Base-by-base conservation (phyloP, 2,113 vertebrate species). In the Pterocles gutturalis region DNA sequence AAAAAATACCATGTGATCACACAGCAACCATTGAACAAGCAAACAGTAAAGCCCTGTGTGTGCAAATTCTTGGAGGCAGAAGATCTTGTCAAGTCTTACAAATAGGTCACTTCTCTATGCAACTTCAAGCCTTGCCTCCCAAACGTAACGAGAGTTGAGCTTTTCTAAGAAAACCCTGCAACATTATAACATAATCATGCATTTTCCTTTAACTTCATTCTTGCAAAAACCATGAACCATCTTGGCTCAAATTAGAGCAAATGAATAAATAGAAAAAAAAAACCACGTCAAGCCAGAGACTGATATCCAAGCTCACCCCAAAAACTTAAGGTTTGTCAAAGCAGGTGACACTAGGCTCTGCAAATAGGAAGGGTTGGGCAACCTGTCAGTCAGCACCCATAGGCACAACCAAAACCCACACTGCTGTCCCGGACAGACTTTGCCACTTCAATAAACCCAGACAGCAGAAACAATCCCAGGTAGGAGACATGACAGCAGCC, bases 371-470 rank as follows among this genome's bases (percentile, higher is more conserved):
- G 8, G 16, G 13, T 5, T 6, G 13, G 20, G 26, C 11, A 7
- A 34, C 20, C 33, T n/a, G 38, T 0, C 0, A 16, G 41, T 70
- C 41, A 53, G 24, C 69, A 66, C 17, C 20, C 6, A 5, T 20
- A 26, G 53, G 66, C 29, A 49, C 29, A 83, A 73, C 28, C 13
- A 77, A 80, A 91, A 77, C 13, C 19, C 36, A 43, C 3, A 7
- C 55, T 88, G 67, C n/a, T 38, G 4, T 48, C 64, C 53, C 13
- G 21, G 54, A 22, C 91, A 76, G 55, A 71, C 43, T 41, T 82
- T 4, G 1, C 11, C 45, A 45, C 36, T 82, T 78, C 15, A 19
- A 10, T 58, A 64, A 87, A 82, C 6, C 8, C 43, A 75, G 46
- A n/a, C 11, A 55, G 26, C 45, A 93, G 84, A 57, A 70, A 66